Conservation (phyloP, 2,797 vertebrate species). For the Melopsittacus undulatus region DNA sequence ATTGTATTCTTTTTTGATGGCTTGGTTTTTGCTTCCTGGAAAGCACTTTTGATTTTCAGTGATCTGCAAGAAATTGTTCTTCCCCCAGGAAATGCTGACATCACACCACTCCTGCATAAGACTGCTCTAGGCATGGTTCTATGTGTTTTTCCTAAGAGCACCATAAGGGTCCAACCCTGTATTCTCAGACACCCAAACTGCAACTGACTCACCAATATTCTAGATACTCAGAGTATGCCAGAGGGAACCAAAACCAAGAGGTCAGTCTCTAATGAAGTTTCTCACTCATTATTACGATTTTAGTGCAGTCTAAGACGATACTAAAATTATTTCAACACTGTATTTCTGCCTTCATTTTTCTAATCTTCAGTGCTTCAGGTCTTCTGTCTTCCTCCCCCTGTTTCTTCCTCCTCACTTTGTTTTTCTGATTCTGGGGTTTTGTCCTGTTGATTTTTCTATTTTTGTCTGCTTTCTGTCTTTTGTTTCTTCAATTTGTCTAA, state of each 20-base stretch:
- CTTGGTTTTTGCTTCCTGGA: slow-evolving; percentile 29
- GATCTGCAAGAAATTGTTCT: background rate
- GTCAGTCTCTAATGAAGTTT: background rate
- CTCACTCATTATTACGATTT: background rate
- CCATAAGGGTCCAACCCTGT: background rate
- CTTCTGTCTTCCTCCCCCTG: background rate
- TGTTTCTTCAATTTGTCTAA: background rate
- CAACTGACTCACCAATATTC: background rate
- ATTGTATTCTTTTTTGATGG: background rate
- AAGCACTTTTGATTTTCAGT: slow-evolving; percentile 19
- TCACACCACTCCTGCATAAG: background rate
- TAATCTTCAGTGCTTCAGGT: background rate
- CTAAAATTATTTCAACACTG: background rate
- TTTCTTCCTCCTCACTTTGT: background rate
- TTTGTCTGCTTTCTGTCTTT: background rate
- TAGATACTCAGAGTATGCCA: background rate
- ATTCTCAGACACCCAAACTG: background rate
- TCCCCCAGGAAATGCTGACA: background rate
- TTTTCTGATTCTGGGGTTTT: background rate
- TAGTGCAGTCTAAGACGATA: background rate
- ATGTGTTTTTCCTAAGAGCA: background rate
- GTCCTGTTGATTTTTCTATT: background rate
- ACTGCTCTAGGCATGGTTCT: background rate
- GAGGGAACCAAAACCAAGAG: background rate
- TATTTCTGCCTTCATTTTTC: background rate